Evolutionary conservation across 2,888 invertebrate species (phyloP), one percentile per base, ranked within the genome.

Genomic region (Melinaea menophilus): DNA sequence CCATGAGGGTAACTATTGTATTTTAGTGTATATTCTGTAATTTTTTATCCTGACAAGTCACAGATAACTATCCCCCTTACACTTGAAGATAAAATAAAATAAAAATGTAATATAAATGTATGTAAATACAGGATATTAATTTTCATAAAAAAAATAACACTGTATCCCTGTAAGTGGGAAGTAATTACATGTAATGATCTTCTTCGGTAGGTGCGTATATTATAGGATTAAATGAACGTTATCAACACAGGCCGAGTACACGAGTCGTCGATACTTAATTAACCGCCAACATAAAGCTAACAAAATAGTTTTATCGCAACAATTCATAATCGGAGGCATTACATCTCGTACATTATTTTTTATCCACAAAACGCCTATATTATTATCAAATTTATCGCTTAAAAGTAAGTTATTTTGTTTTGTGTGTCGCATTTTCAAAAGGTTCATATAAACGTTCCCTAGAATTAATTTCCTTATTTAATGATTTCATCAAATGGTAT

Each of bases 211-310:
- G 81, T 84, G 67, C 70, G 67, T 72, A 83, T 88, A 88, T 85
- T 82, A 88, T 85, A 80, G 86, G 84, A 86, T 88, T 86, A 88
- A 80, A 81, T 71, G 79, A 76, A 79, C 81, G 81, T 80, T 88
- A 88, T 88, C 86, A 82, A 76, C 78, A 74, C 73, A 68, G 67
- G 73, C 75, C 76, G 76, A 75, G 68, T 76, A 74, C 76, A 75
- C 64, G 69, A 61, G 69, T 74, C 77, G 79, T 81, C 82, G 82
- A 84, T 84, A 79, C 80, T 78, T 83, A 84, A 86, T 84, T 84
- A 84, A 79, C 79, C 77, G 72, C 72, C 76, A 74, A 70, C 76
- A 73, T 73, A 71, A 71, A 70, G 66, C 69, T 62, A 62, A 61
- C 64, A 66, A 71, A 72, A 74, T 75, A 73, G 73, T 74, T 75